Evolutionary conservation across 2,888 invertebrate genomes (phyloP).

Genomic region (Hermodice carunculata): DNA sequence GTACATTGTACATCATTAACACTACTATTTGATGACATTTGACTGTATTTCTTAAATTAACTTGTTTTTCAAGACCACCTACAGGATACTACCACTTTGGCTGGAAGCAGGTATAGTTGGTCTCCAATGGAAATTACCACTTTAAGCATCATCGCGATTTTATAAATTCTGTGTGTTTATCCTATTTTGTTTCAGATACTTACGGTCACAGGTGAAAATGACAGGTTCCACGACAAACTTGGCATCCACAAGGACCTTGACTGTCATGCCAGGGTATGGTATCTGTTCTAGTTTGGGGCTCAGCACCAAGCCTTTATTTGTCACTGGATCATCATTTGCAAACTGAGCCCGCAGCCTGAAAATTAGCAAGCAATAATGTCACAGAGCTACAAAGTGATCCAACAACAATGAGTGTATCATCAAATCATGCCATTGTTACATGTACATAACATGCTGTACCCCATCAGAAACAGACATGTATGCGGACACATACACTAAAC

Average conservation of each 20-base stretch:
- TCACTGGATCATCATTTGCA: conserved; percentile 79
- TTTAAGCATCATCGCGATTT: no score
- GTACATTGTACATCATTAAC: no score
- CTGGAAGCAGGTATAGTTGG: no score
- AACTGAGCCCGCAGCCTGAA: conserved; percentile 74
- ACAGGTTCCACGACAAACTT: conserved; percentile 76
- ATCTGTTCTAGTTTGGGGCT: conserved; percentile 88
- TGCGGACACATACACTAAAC: no score
- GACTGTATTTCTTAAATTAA: no score
- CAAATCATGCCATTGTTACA: background rate
- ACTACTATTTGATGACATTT: no score
- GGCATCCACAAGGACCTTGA: conserved; percentile 86
- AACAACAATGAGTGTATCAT: background rate
- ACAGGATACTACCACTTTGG: no score
- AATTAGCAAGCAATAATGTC: background rate
- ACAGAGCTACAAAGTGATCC: background rate
- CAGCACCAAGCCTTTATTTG: conserved; percentile 90
- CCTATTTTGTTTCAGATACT: conserved; percentile 61
- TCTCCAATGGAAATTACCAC: no score
- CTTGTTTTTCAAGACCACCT: no score
- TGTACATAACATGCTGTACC: no score
- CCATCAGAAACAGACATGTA: no score
- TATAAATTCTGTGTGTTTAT: no score
- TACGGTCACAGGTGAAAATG: conserved; percentile 93
- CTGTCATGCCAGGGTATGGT: conserved; percentile 85